Evolutionary conservation across 2,797 vertebrate species (phyloP).

Genomic region (Typhlichthys eigenmanni): DNA sequence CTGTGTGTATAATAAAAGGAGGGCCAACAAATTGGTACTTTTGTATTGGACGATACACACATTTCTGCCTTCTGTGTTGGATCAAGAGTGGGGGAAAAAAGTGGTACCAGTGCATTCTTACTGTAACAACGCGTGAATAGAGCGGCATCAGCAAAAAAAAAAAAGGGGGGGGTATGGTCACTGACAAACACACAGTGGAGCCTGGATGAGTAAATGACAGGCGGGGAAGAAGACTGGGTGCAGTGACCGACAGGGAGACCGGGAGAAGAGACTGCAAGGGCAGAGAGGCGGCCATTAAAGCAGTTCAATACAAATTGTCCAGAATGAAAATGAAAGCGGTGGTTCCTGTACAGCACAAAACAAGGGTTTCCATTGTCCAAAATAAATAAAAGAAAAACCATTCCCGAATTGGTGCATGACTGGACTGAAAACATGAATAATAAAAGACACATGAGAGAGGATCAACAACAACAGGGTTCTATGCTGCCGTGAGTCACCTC

Average conservation of each 20-base stretch:
- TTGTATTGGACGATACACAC: too few species aligned
- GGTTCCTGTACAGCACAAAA: too few species aligned
- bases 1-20: too few species aligned
- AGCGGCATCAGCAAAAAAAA: background rate
- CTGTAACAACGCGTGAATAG: background rate
- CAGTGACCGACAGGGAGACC: background rate
- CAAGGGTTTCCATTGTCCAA: too few species aligned
- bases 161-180: background rate
- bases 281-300: too few species aligned
- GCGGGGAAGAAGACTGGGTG: background rate
- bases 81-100: background rate
- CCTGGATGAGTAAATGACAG: background rate
- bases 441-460: background rate
- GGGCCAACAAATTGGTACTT: background rate
- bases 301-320: too few species aligned
- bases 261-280: too few species aligned
- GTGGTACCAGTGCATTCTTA: background rate
- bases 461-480: background rate
- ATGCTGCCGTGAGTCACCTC: slow-evolving; percentile 44
- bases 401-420: background rate
- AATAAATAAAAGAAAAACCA: too few species aligned
- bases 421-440: background rate
- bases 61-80: background rate
- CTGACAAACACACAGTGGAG: background rate
- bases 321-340: too few species aligned